phyloP scores from a whole-genome alignment of 2,888 invertebrate genomes.

The Keiferia lycopersicella region DNA sequence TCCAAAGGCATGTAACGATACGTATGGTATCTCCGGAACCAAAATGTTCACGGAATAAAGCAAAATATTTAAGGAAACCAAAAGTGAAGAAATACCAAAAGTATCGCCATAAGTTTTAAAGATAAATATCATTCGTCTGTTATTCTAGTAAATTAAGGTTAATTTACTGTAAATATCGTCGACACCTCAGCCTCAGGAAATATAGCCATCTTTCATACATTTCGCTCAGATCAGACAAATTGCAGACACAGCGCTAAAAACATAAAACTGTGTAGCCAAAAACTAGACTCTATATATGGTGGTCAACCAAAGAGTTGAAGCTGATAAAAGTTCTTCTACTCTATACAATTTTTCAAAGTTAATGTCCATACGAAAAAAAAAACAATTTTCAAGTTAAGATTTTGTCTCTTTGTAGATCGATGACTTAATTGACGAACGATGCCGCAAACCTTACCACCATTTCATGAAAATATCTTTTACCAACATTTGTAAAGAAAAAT shows the following conservation, averaged over 20 bases:
- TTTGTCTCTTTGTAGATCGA: no score
- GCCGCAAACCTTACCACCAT: no score
- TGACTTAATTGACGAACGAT: no score
- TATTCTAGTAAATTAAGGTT: slow-evolving; percentile 15
- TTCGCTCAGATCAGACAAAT: not conserved
- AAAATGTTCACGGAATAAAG: not conserved
- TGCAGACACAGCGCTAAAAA: not conserved
- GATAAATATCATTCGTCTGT: slow-evolving; percentile 10
- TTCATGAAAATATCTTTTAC: no score
- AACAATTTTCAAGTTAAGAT: no score
- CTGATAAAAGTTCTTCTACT: no score
- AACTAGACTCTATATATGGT: no score
- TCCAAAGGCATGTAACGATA: no score
- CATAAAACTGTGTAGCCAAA: not conserved
- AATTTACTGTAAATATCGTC: slow-evolving; percentile 11
- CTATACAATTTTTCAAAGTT: no score
- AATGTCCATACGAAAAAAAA: no score
- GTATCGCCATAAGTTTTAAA: not conserved
- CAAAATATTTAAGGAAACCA: slow-evolving; percentile 1
- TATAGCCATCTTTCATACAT: slow-evolving; percentile 9
- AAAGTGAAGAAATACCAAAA: slow-evolving; percentile 1
- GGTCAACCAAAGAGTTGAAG: no score
- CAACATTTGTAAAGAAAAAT: no score
- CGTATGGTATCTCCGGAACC: not conserved
- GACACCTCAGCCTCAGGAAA: slow-evolving; percentile 4